Base-by-base conservation (phyloP, 2,113 vertebrate species). In the Anser cygnoides region DNA sequence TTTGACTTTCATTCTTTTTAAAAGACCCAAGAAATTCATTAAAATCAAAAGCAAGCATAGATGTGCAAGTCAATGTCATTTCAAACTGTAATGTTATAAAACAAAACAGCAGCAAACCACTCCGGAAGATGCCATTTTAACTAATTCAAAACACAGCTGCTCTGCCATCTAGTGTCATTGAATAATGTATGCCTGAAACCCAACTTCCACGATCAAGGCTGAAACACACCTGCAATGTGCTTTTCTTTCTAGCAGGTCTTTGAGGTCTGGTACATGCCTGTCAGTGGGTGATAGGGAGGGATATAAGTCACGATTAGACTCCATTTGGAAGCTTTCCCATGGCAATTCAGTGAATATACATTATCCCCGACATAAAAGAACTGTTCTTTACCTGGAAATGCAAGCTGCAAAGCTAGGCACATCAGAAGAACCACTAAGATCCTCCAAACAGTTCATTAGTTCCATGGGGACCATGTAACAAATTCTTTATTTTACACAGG, bases 81-180 rank as follows among this genome's bases (percentile, higher is more conserved):
- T 82, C 37, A 71, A 73, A 52, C 22, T 59, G 14, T 46, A 41
- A 59, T 55, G 18, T 29, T 79, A 86, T 50, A 58, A 82, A 87
- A 52, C 37, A 59, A 59, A 87, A 20, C n/a, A 73, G 21, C 11
- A 73, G 13, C 29, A 76, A 80, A 59, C 25, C 10, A 41, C 55
- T 73, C 13, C 0, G 0, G 46, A 82, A 82, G 84, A 66, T 85
- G 57, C 4, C 28, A 39, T 74, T 82, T 84, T 49, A 82, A 71
- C 55, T 83, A 85, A 87, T 79, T 81, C 81, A 74, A 87, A 95
- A 59, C 62, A 66, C 87, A 92, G 67, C 81, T 92, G 86, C 84
- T 92, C 91, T 96, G 95, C 96, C 96, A 95, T 71, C 96, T 96
- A 96, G 95, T 93, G 96, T 95, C 84, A 63, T 16, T 77, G 37